A percentile compares a stretch with the other conserved stretches of the same genome.
phyloP scores from a whole-genome alignment of 2,797 vertebrate genomes.

The Enteromius afrohamiltoni region DNA sequence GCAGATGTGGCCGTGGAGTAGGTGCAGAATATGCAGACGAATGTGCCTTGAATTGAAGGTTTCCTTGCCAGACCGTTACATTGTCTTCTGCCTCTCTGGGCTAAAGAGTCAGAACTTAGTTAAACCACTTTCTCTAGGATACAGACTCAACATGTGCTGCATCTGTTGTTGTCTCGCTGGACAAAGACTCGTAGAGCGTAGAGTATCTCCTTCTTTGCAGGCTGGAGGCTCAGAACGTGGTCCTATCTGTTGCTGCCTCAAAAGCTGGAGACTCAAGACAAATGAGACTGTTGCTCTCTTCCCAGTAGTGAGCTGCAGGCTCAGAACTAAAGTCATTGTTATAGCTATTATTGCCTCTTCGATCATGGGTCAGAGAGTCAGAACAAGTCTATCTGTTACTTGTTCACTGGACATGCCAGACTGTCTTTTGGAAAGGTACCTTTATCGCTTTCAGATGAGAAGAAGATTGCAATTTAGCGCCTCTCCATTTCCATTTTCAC shows the following conservation, averaged over 20 bases:
- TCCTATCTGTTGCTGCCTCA: not conserved
- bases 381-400: not conserved
- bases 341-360: not conserved
- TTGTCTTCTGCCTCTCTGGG: not conserved
- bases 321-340: not conserved
- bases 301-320: not conserved
- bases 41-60: not conserved
- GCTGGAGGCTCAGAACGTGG: not conserved
- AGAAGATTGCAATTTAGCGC: not conserved
- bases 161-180: not conserved
- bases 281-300: not conserved
- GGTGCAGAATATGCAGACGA: not conserved
- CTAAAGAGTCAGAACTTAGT: not conserved
- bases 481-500: not conserved
- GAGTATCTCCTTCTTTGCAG: not conserved
- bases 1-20: not conserved
- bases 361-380: not conserved
- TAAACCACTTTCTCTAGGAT: not conserved
- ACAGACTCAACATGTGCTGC: not conserved
- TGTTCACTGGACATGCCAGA: not conserved
- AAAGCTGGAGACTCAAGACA: not conserved
- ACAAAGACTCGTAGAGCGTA: not conserved
- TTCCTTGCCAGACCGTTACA: not conserved
- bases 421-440: not conserved
- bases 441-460: not conserved